Evolutionary conservation across 2,797 vertebrate genomes (phyloP).

Genomic region (Otolemur crassicaudatus): DNA sequence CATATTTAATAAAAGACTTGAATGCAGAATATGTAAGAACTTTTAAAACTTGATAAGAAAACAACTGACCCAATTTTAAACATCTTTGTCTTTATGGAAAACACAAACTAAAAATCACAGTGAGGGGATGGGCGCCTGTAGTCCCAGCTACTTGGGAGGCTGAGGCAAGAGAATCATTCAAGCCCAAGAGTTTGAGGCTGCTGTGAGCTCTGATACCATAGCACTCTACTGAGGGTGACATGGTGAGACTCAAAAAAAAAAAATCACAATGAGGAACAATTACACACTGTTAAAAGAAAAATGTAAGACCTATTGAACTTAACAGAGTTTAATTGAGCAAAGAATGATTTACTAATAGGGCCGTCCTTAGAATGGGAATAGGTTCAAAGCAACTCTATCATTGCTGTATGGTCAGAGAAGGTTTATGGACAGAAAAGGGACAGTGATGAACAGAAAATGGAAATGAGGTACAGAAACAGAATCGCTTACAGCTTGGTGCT

Average conservation of each 20-base stretch:
- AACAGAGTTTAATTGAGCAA: neutral
- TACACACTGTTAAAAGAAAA: neutral
- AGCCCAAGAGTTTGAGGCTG: neutral
- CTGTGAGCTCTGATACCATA: too few relatives aligned
- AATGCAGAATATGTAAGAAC: neutral
- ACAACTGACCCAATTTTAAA: neutral
- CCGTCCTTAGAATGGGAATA: neutral
- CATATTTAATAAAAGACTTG: neutral
- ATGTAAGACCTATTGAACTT: neutral
- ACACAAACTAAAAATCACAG: neutral
- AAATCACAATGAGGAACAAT: neutral
- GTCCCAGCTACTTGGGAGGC: neutral
- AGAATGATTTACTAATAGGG: neutral
- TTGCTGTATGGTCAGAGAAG: neutral
- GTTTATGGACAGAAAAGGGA: neutral
- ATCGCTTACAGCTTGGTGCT: neutral
- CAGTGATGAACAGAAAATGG: too few relatives aligned
- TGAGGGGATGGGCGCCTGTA: neutral
- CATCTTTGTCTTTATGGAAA: neutral
- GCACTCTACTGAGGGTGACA: neutral
- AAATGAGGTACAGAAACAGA: neutral
- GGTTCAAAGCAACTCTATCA: neutral
- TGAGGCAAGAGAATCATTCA: neutral
- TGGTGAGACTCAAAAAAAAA: too few relatives aligned
- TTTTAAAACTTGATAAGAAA: slow-evolving; percentile 21